Base-by-base conservation (phyloP, 2,113 vertebrate genomes). In the Cyprinus carpio region DNA sequence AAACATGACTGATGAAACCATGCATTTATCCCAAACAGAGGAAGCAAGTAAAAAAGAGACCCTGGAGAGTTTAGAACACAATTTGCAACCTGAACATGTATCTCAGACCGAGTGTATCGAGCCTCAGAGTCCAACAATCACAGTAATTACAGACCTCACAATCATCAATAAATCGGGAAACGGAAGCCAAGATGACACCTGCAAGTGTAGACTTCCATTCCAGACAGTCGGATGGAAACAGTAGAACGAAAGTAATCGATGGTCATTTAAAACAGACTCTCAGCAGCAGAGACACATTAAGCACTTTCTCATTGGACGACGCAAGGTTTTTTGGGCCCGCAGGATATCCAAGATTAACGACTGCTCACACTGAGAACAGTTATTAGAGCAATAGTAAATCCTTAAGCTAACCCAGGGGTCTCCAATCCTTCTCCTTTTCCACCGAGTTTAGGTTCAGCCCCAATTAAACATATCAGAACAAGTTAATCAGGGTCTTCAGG, bases 291-390 rank as follows among this genome's bases (percentile, higher is more conserved):
- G 92, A 93, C 40, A 84, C 77, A 0, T 85, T 89, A 18, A 91
- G 90, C 87, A 71, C 86, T 1, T 91, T 91, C 85, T 90, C 91
- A 15, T 85, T 91, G 65, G 90, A 93, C 1, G 91, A 91, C 60
- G 82, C 88, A 25, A 79, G 64, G 0, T 12, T 90, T 81, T 92
- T 93, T 34, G 90, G 78, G 29, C 90, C 10, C 25, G 85, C 87
- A 6, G 90, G 92, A 1, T 88, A 93, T 78, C 89, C 92, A 82
- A 64, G 90, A 77, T 84, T 92, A 85, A 84, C 87, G 0, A 76
- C 88, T 25, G 81, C 89, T 1, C 87, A 82, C 29, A 85, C 90
- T 0, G 91, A 92, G 60, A 91, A 89, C 40, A 86, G 86, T 65
- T 91, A 91, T 86, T 92, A 92, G 82, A 76, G 27, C 3, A 25